Evolutionary conservation across 2,113 vertebrate genomes (phyloP).

Genomic region (Campylomormyrus numenius): DNA sequence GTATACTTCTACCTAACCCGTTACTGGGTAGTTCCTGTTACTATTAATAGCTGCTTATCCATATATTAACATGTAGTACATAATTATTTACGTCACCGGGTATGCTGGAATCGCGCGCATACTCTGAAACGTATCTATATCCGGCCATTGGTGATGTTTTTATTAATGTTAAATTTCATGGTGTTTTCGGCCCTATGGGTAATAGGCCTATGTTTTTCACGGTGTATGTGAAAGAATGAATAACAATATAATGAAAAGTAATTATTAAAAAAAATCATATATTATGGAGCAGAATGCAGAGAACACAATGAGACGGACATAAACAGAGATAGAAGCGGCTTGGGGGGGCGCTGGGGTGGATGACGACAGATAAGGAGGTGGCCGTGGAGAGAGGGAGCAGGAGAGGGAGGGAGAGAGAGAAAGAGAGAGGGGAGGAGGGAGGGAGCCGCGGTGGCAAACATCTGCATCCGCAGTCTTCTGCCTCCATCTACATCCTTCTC

Average conservation of each 20-base stretch:
- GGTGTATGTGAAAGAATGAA: background rate
- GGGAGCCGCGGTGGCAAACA: slow-evolving; percentile 37
- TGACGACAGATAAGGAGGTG: slow-evolving; percentile 30
- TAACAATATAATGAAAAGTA: background rate
- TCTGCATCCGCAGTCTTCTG: slow-evolving; percentile 43
- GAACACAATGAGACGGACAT: background rate
- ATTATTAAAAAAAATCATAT: background rate
- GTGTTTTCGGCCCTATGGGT: background rate
- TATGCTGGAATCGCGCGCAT: background rate
- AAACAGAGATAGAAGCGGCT: slow-evolving; percentile 1
- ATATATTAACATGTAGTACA: background rate
- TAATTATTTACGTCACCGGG: background rate
- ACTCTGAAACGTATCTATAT: background rate
- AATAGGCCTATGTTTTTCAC: background rate
- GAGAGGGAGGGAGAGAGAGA: slow-evolving; percentile 5
- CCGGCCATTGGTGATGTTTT: background rate
- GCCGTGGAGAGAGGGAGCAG: slow-evolving; percentile 48
- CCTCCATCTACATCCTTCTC: slow-evolving; percentile 40
- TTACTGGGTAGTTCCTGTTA: background rate
- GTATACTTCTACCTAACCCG: background rate
- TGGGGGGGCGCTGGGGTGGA: slow-evolving; percentile 34
- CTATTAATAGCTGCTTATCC: background rate
- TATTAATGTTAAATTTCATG: background rate
- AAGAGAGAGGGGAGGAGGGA: slow-evolving; percentile 33
- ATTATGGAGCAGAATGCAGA: background rate